Base-by-base conservation (phyloP, 2,888 invertebrate species). In the Agrypnus murinus region DNA sequence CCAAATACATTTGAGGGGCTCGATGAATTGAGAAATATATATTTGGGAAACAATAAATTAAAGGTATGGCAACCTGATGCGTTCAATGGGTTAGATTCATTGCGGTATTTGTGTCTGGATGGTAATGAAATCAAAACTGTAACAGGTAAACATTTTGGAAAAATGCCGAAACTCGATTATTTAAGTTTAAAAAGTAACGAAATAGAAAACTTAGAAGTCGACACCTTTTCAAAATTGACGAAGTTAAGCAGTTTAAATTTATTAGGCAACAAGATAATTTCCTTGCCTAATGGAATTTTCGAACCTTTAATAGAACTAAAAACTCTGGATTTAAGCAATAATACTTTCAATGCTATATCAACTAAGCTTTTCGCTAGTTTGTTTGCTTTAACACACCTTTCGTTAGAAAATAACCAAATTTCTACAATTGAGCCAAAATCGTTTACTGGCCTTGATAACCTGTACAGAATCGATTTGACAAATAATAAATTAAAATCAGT, bases 21-120 rank as follows among this genome's bases (percentile, higher is more conserved):
- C 2, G 25, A 3, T 25, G 5, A 15, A 32, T 12, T 53, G 8
- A 12, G 32, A 15, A 32, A 9, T 25, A 6, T 53, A 2, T 1
- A 34, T 53, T 34, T 53, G 8, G n/a, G 15, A 14, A 53, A 53
- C 1, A 53, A 53, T 32, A 32, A 53, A 2, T n/a, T 53, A 15
- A 34, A 34, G 6, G 2, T 3, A 7, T 8, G 32, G 12, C 1
- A 32, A 4, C 4, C 7, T 0, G 1, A 14, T 1, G 32, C 32
- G 12, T 53, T 53, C 34, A 34, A 32, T 12, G 34, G 53, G 12
- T 15, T 53, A 15, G 34, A 4, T 53, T 32, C 53, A n/a, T 32
- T 53, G 3, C 7, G 10, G 0, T 34, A 53, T 36, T 9, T 53
- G 4, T 8, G 14, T 53, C n/a, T 53, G 34, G 32, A 34, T 12